Conservation (phyloP, 2,888 invertebrate genomes). For the Thera britannica region DNA sequence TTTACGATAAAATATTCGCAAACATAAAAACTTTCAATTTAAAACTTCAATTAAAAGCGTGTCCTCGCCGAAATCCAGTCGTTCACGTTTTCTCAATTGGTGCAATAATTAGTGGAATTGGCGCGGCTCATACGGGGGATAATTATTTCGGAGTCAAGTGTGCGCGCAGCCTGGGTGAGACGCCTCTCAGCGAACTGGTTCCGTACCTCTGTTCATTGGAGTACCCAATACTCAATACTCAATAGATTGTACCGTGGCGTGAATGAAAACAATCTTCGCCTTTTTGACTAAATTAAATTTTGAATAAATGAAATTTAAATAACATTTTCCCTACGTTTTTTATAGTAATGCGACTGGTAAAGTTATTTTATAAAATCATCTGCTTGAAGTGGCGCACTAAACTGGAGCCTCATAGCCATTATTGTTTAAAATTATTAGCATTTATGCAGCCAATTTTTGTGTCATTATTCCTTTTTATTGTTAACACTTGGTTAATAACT, state of each 20-base stretch:
- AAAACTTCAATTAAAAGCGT: slow-evolving; percentile 20
- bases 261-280: neutral
- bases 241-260: too few species aligned
- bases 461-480: too few species aligned
- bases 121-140: slow-evolving; percentile 36
- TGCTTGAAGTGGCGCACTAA: too few species aligned
- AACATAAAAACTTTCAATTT: neutral
- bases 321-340: neutral
- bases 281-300: neutral
- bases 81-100: slow-evolving; percentile 27
- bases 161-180: slow-evolving; percentile 30
- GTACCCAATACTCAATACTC: too few species aligned
- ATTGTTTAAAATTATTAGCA: too few species aligned
- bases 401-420: too few species aligned
- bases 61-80: slow-evolving; percentile 21
- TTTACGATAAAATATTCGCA: neutral
- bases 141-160: slow-evolving; percentile 44
- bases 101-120: slow-evolving; percentile 41
- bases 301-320: neutral
- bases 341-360: neutral
- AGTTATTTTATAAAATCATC: too few species aligned
- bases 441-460: too few species aligned
- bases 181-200: slow-evolving; percentile 16
- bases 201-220: slow-evolving; percentile 26
- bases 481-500: too few species aligned